A percentile compares a stretch with the other conserved stretches of the same genome.
Conservation (phyloP, 2,888 invertebrate genomes). For the Melipona beecheii region DNA sequence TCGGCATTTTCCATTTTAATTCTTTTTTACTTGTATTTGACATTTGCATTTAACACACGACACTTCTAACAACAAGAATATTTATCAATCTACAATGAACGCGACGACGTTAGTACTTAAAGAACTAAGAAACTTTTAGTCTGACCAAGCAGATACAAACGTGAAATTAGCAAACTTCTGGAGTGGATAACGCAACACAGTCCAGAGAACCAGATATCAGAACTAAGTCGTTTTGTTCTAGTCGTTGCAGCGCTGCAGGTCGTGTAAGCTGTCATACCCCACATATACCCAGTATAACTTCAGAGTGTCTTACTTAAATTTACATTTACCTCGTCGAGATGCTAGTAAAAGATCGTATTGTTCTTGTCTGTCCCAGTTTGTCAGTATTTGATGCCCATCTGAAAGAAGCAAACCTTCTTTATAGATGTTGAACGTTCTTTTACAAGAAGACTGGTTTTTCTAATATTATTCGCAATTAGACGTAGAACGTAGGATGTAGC, state of each 20-base stretch:
- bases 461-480: not conserved
- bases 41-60: too few species aligned
- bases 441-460: not conserved
- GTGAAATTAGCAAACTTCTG: slow-evolving; percentile 58
- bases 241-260: slow-evolving; percentile 40
- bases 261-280: slow-evolving; percentile 36
- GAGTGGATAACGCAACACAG: slow-evolving; percentile 42
- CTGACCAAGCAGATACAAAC: slow-evolving; percentile 26
- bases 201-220: slow-evolving; percentile 53
- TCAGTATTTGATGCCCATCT: not conserved
- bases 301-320: slow-evolving; percentile 74
- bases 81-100: slow-evolving; percentile 21
- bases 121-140: slow-evolving; percentile 39
- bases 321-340: slow-evolving; percentile 64
- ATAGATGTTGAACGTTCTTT: not conserved
- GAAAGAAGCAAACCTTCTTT: too few species aligned
- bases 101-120: slow-evolving; percentile 2
- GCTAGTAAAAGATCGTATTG: slow-evolving; percentile 44
- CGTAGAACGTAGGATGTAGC: not conserved
- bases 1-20: not conserved
- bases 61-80: not conserved
- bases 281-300: slow-evolving; percentile 66
- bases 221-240: slow-evolving; percentile 61
- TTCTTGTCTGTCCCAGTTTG: slow-evolving; percentile 55
- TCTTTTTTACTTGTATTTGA: not conserved